Evolutionary conservation across 23 tunicate species (phyloP), one percentile per base, ranked within the genome.

Genomic region (Halocynthia roretzi): DNA sequence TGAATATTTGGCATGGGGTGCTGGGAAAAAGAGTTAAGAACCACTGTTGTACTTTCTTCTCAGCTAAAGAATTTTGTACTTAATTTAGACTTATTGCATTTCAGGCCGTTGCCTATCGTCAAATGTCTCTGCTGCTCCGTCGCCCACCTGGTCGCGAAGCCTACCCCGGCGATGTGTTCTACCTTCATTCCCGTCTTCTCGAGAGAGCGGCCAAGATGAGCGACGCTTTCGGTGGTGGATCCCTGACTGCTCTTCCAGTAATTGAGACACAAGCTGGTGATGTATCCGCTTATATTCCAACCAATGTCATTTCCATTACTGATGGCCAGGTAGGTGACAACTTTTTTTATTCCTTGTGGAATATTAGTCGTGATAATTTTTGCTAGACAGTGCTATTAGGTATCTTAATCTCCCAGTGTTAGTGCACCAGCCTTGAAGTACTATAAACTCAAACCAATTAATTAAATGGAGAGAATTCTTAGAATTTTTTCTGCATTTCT

Each of bases 261-360:
- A 89, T 89, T 52, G 99, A 96, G 68, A 96, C 99, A 18, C 99
- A 96, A 61, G 99, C 99, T 75, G 99, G 99, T 90, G 99, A 96
- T 57, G 96, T 96, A 73, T 96, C 96, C 40, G 99, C 99, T 56
- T 96, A 96, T 93, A 96, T 96, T 83, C 99, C 99, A 76, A 96
- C 99, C 81, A 96, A 96, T 80, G 99, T 96, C 80, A 96, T 96
- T 73, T 96, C 99, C 52, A 96, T 96, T 56, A 96, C 99, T 77
- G 99, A 96, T 68, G 99, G 99, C 67, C 99, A 94, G 83, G 97
- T 85, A 8, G 17, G 67, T 62, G 14, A 60, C n/a, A 4, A 60
- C 44, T 31, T 31, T 31, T 31, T 31, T 1, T 31, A 31, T 31
- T 31, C 44, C 44, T 31, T 31, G 44, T 31, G 44, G 44, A 2